These are phyloP conservation scores for Tricholaema leucomelas DNA, from an alignment of 2,113 vertebrate genomes.

Conservation along the genomic window DNA sequence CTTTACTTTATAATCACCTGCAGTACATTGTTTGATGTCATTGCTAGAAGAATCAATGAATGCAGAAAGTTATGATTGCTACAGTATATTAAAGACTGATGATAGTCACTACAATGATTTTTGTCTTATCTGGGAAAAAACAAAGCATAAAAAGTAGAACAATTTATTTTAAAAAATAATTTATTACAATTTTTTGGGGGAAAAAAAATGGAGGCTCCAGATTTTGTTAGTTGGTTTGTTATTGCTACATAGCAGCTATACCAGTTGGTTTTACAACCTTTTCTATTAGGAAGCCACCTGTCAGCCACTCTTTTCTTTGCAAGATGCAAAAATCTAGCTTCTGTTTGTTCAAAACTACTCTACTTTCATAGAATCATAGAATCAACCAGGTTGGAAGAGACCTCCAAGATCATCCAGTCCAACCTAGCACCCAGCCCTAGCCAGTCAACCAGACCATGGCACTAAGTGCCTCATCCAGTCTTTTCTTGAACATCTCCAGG, in stretches of 20 bases:
- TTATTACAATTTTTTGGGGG: not conserved
- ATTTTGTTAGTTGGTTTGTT: not conserved
- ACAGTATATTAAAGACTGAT: conserved; percentile 14
- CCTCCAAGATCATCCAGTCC: too few species aligned
- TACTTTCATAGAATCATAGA: too few species aligned
- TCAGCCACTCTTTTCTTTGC: not conserved
- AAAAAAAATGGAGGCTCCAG: not conserved
- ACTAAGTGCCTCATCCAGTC: too few species aligned
- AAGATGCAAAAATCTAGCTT: too few species aligned
- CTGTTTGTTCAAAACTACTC: too few species aligned
- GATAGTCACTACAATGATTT: not conserved
- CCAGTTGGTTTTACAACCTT: not conserved
- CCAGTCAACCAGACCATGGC: too few species aligned
- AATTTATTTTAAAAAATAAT: not conserved
- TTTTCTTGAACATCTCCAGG: too few species aligned
- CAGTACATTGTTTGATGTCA: conserved; percentile 43
- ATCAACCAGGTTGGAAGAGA: too few species aligned
- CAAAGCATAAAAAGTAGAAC: not conserved
- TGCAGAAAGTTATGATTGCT: conserved; percentile 15
- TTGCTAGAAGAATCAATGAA: conserved; percentile 32
- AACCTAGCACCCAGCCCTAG: too few species aligned
- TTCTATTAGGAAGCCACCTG: not conserved
- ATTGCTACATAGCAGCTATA: not conserved
- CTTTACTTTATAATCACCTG: conserved; percentile 32
- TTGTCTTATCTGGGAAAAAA: not conserved